Percentiles rank a stretch among this genome's conserved stretches.
Evolutionary conservation across 2,797 vertebrate genomes (phyloP).

Genomic region (Uromys caudimaculatus): DNA sequence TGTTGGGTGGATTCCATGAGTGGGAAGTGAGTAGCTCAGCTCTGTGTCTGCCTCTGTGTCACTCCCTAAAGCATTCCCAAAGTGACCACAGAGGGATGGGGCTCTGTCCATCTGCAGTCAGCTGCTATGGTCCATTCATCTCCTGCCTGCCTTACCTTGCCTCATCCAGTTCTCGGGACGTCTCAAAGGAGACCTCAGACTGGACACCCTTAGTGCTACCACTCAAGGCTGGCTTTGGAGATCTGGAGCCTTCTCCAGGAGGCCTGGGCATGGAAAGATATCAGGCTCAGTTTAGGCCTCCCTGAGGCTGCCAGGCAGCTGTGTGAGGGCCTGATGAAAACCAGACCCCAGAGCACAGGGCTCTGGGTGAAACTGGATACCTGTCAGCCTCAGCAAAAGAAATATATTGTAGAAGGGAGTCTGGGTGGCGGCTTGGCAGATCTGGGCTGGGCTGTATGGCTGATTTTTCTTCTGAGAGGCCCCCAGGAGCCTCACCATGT

Average conservation of each 20-base stretch:
- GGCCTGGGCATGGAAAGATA: background rate
- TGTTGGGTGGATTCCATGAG: background rate
- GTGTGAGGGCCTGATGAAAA: conserved; percentile 82
- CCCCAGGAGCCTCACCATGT: background rate
- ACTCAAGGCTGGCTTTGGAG: background rate
- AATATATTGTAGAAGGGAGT: conserved; percentile 1
- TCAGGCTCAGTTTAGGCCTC: background rate
- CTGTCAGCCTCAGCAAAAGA: conserved; percentile 65
- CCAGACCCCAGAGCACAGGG: conserved; percentile 74
- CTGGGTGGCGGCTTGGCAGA: background rate
- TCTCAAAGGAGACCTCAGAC: background rate
- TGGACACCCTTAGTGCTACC: background rate
- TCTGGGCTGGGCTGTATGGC: background rate
- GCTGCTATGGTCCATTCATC: background rate
- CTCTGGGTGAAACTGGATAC: conserved; percentile 71
- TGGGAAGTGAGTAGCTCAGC: background rate
- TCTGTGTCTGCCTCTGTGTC: background rate
- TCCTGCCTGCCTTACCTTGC: background rate
- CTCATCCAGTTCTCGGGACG: background rate
- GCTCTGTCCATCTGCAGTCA: background rate
- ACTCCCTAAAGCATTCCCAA: background rate
- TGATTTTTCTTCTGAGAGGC: background rate
- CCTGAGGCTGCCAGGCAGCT: conserved; percentile 57
- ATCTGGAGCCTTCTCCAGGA: background rate
- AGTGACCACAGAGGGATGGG: background rate